Evolutionary conservation across 2,888 invertebrate genomes (phyloP).

Genomic region (Dryomyza anilis): DNA sequence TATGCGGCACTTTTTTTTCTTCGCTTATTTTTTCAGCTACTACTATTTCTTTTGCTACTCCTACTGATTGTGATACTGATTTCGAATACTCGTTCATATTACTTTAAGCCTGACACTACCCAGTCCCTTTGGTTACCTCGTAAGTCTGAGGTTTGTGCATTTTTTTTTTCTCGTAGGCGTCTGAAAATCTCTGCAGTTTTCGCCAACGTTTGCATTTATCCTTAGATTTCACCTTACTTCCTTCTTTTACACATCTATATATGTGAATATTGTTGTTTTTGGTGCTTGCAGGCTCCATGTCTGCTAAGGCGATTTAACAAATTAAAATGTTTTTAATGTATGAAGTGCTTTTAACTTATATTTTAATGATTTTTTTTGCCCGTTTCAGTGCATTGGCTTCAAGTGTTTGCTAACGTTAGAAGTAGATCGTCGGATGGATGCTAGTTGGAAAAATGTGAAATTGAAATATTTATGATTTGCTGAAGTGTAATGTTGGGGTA

Average conservation of each 20-base stretch:
- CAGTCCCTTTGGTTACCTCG: slow-evolving; percentile 34
- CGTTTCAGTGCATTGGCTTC: neutral
- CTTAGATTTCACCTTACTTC: slow-evolving; percentile 41
- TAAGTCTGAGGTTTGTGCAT: neutral
- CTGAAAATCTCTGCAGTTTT: slow-evolving; percentile 51
- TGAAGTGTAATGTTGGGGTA: too few relatives aligned
- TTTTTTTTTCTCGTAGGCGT: slow-evolving; percentile 44
- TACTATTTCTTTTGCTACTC: slow-evolving; percentile 25
- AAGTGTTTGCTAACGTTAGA: neutral
- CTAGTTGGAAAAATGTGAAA: slow-evolving; percentile 2
- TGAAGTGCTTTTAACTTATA: slow-evolving; percentile 55
- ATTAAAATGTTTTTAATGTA: slow-evolving; percentile 60
- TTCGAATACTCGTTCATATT: neutral
- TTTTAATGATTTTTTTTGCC: slow-evolving; percentile 42
- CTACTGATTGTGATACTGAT: neutral
- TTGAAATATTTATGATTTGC: slow-evolving; percentile 24
- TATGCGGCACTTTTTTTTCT: slow-evolving; percentile 14
- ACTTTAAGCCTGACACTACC: neutral
- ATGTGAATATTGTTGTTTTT: slow-evolving; percentile 23
- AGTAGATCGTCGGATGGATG: neutral
- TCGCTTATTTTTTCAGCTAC: too few relatives aligned
- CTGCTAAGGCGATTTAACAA: slow-evolving; percentile 60
- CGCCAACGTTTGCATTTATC: slow-evolving; percentile 16
- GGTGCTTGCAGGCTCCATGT: slow-evolving; percentile 38
- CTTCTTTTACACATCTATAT: slow-evolving; percentile 32